Evolutionary conservation across 2,113 vertebrate genomes (phyloP), one percentile per base, ranked within the genome.

Genomic region (Salvelinus alpinus): DNA sequence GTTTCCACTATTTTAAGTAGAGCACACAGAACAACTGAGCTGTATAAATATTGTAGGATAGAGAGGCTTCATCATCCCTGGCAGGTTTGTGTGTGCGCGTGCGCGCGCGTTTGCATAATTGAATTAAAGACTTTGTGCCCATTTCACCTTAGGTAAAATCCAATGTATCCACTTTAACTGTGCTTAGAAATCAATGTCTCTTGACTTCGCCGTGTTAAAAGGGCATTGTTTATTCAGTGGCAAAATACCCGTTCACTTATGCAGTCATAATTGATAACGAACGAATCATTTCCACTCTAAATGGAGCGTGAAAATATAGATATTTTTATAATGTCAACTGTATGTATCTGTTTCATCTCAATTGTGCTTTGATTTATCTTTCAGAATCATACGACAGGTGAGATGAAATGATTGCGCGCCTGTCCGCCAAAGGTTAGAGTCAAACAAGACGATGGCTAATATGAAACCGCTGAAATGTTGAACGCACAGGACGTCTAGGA

Each of bases 391-490:
- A 16, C 1, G 51, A 54, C 3, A 54, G 51, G 51, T 54, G 16
- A 54, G 48, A 54, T 5, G 14, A 14, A 16, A 54, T 54, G 12
- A 54, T 57, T 57, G 22, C 47, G 24, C 18, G 34, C 24, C 14
- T 48, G 54, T 76, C 7, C 20, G 25, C 25, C 25, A 25, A 25
- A 25, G 25, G 25, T 25, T 25, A 25, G 25, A 91, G 84, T 70
- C 82, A 86, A 91, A 86, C 84, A 88, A 88, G 90, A 86, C 84
- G 88, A 91, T 91, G 89, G 90, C 88, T 91, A 89, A 91, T 91
- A 82, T 84, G 88, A 85, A 90, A 87, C 86, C 85, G 87, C 88
- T 88, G 88, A 34, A 34, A 34, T 34, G 31, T 34, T 34, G 31
- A 87, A 79, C 13, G 81, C 59, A 68, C 79, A 74, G n/a, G n/a